Base-by-base conservation (phyloP, 1,140 invertebrate species). In the Drosophila repletoides region DNA sequence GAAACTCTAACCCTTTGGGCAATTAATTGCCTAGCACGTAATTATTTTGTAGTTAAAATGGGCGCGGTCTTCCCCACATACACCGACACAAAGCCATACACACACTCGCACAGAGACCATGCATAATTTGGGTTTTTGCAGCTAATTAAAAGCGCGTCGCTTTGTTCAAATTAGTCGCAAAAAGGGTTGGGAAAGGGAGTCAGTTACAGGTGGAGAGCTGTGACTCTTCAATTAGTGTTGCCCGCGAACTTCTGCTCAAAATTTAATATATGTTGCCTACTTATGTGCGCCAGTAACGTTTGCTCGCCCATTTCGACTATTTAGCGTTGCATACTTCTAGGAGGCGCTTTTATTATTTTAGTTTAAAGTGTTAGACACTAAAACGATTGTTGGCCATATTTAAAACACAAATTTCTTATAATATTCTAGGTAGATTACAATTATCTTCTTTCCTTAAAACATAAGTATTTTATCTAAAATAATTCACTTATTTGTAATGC, bases 11-110 rank as follows among this genome's bases (percentile, higher is more conserved):
- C 77, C 79, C 73, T 60, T 84, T 73, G 70, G n/a, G 74, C 79
- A 76, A 83, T 84, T 83, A 83, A 83, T 83, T 83, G 80, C 77
- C 79, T 83, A 74, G 74, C 77, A 79, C 77, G 77, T 83, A 83
- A 83, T 83, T 83, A 83, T 83, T 83, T 83, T 84, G 79, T 74
- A 83, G 74, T 83, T 83, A 74, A 83, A 83, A 83, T 74, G 77
- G 79, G 79, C 64, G 70, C 56, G 65, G 52, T 60, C 28, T 21
- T 53, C 28, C 70, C 33, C 65, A 64, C 52, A 46, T 40, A 38
- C 17, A 17, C 48, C 17, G 28, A 33, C 26, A 49, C 14, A 33
- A 26, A 48, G 3, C 17, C 26, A 29, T 0, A 17, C 15, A 33
- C 33, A 22, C 6, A 24, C 10, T 24, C 34, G 22, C 26, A 10